These are phyloP conservation scores for Julus scanicus DNA, from an alignment of 2,888 invertebrate species.

Conservation along the genomic window DNA sequence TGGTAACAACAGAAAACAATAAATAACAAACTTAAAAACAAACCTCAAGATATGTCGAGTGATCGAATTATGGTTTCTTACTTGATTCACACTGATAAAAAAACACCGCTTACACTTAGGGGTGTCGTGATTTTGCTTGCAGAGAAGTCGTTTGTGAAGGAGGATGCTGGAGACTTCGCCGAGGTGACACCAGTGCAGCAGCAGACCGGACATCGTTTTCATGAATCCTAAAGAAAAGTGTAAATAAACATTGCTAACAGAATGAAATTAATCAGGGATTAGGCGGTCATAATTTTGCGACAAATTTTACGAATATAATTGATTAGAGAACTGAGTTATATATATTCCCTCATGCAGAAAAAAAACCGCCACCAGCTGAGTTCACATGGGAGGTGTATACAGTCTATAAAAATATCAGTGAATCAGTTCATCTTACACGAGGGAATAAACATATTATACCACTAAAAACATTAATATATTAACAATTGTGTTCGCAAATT, in stretches of 20 bases:
- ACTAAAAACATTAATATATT: no score
- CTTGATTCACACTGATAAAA: background rate
- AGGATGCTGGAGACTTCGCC: conserved; percentile 44
- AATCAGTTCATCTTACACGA: no score
- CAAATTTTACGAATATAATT: no score
- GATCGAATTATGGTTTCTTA: background rate
- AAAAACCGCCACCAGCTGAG: no score
- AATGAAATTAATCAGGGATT: no score
- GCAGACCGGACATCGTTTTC: conserved; percentile 47
- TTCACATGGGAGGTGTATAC: no score
- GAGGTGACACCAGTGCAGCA: conserved; percentile 51
- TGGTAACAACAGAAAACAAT: background rate
- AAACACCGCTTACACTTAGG: background rate
- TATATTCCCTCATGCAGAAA: no score
- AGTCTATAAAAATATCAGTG: no score
- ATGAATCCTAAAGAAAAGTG: conserved; percentile 32
- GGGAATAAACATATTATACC: no score
- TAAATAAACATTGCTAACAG: background rate
- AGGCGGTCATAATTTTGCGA: no score
- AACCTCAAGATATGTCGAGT: conserved; percentile 1
- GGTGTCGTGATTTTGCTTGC: background rate
- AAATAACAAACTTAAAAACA: background rate
- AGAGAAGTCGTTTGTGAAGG: background rate
- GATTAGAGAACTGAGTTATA: no score
- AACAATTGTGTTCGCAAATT: no score